Evolutionary conservation across 1,140 invertebrate genomes (phyloP).

Genomic region (Drosophila littoralis): DNA sequence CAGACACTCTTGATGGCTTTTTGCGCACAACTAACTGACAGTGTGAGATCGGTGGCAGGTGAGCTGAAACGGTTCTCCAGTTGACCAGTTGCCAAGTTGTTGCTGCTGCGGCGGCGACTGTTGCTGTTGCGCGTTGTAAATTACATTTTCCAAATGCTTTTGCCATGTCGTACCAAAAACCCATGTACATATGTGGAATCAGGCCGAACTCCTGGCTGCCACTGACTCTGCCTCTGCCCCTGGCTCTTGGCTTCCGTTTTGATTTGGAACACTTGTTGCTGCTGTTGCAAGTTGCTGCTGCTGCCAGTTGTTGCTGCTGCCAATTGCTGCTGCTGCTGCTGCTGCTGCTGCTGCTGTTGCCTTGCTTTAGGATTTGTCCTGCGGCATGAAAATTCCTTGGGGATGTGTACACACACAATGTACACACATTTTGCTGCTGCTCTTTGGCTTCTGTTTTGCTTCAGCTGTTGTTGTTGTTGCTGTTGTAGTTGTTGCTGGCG

Average conservation of each 20-base stretch:
- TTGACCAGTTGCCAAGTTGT: slow-evolving; percentile 51
- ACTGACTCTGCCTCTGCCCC: slow-evolving; percentile 17
- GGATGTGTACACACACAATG: slow-evolving; percentile 63
- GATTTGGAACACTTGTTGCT: slow-evolving; percentile 77
- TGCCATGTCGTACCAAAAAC: slow-evolving; percentile 81
- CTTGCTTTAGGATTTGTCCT: slow-evolving; percentile 65
- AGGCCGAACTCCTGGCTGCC: slow-evolving; percentile 30
- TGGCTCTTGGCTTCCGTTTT: slow-evolving; percentile 68
- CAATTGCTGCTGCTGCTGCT: slow-evolving; percentile 53
- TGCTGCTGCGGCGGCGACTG: slow-evolving; percentile 31
- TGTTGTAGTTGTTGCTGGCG: slow-evolving; percentile 4
- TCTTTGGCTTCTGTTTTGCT: slow-evolving; percentile 33
- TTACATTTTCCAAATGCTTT: slow-evolving; percentile 84
- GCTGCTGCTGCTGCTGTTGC: slow-evolving; percentile 10
- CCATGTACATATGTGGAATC: slow-evolving; percentile 79
- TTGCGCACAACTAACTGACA: slow-evolving; percentile 33
- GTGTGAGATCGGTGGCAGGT: slow-evolving; percentile 80
- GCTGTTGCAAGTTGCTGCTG: slow-evolving; percentile 20
- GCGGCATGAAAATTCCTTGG: slow-evolving; percentile 66
- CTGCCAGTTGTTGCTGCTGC: slow-evolving; percentile 14
- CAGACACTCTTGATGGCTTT: slow-evolving; percentile 44
- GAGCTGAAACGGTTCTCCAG: slow-evolving; percentile 58
- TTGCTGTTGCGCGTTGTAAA: slow-evolving; percentile 75
- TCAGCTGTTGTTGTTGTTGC: slow-evolving; percentile 9
- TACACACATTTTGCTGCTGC: slow-evolving; percentile 30